phyloP scores from a whole-genome alignment of 2,888 invertebrate genomes.

The Tethea ocularis region DNA sequence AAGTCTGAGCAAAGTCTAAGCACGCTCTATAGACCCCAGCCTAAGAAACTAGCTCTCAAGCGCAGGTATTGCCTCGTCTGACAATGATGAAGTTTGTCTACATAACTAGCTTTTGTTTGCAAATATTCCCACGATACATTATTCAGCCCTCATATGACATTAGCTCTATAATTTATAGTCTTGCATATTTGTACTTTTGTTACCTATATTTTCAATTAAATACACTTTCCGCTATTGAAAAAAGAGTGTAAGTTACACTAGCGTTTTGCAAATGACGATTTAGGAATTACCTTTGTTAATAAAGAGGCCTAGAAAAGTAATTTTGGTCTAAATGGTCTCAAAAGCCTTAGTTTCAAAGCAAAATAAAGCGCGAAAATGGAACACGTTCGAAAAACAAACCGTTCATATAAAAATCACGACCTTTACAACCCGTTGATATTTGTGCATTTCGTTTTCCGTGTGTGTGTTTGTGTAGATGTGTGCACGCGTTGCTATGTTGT shows the following conservation, averaged over 20 bases:
- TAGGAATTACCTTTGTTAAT: no score
- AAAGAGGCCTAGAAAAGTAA: no score
- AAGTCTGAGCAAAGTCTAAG: no score
- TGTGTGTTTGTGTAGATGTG: slow-evolving; percentile 7
- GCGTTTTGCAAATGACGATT: no score
- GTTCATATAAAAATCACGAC: slow-evolving; percentile 5
- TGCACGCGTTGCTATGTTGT: slow-evolving; percentile 14
- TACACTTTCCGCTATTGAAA: no score
- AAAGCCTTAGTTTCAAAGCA: not conserved
- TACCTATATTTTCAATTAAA: not conserved
- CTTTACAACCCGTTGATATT: slow-evolving; percentile 10
- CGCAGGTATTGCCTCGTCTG: not conserved
- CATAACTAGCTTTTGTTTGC: not conserved
- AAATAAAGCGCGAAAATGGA: not conserved
- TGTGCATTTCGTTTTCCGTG: slow-evolving; percentile 11
- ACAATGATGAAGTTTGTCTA: slow-evolving; percentile 13
- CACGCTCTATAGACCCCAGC: no score
- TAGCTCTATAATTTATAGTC: not conserved
- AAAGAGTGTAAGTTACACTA: no score
- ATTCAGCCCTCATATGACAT: slow-evolving; percentile 1
- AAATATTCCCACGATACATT: not conserved
- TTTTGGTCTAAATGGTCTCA: no score
- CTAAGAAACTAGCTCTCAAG: not conserved
- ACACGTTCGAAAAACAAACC: not conserved
- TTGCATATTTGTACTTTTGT: not conserved